These are phyloP conservation scores for Alligator sinensis DNA, from an alignment of 2,113 vertebrate genomes.

Conservation along the genomic window DNA sequence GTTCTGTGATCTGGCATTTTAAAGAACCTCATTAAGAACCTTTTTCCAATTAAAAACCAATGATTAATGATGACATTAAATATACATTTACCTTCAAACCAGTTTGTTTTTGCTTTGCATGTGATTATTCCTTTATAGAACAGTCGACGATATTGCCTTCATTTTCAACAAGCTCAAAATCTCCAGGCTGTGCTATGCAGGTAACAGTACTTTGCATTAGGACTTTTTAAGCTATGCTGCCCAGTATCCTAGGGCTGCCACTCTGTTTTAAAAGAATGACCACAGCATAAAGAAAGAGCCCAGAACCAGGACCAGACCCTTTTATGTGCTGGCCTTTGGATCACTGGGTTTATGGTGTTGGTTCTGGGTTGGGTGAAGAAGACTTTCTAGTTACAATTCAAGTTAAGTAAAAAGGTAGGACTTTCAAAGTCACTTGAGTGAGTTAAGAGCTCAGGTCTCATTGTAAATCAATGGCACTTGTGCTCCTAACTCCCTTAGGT, in stretches of 20 bases:
- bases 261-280: neutral
- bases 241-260: neutral
- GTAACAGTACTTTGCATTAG: neutral
- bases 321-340: neutral
- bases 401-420: neutral
- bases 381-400: neutral
- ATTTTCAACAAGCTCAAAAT: neutral
- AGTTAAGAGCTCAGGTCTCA: neutral
- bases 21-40: constrained; percentile 56
- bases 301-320: neutral
- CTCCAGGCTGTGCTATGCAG: neutral
- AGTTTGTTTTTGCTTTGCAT: constrained; percentile 31
- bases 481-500: constrained; percentile 26
- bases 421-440: neutral
- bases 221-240: neutral
- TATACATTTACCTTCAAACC: constrained; percentile 69
- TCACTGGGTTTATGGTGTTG: neutral
- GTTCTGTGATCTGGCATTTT: constrained; percentile 36
- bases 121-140: constrained; percentile 23
- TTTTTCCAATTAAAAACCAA: constrained; percentile 69
- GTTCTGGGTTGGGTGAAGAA: neutral
- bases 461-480: neutral
- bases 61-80: constrained; percentile 66
- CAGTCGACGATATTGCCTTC: neutral
- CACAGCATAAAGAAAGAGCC: neutral